Conservation (phyloP, 2,113 vertebrate species). For the Oryzias javanicus region DNA sequence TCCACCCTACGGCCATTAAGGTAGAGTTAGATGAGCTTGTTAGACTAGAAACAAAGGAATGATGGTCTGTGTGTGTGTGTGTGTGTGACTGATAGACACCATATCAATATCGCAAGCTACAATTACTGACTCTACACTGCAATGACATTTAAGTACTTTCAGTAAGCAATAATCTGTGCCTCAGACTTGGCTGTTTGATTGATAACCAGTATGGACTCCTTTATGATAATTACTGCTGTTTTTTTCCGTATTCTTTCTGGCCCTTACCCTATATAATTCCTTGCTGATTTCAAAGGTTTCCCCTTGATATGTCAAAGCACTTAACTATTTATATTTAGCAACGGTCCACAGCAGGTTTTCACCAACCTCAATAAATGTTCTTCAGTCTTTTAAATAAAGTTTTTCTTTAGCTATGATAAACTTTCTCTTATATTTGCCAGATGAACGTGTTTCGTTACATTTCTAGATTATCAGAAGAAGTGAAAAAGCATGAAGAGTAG, state of each 20-base stretch:
- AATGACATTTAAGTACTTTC: conserved; percentile 39
- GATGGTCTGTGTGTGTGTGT: conserved; percentile 2
- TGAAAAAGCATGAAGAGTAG: neutral
- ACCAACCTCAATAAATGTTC: neutral
- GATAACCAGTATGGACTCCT: conserved; percentile 57
- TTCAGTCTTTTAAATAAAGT: neutral
- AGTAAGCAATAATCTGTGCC: conserved; percentile 48
- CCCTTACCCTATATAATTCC: conserved; percentile 17
- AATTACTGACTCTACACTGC: conserved; percentile 59
- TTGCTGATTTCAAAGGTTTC: conserved; percentile 8
- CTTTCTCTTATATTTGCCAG: conserved; percentile 27
- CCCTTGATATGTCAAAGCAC: conserved; percentile 5
- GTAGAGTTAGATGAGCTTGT: conserved; percentile 52
- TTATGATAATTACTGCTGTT: conserved; percentile 52
- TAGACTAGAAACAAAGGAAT: conserved; percentile 43
- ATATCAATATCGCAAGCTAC: conserved; percentile 64
- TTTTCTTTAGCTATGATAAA: conserved; percentile 20
- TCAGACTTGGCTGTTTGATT: conserved; percentile 50
- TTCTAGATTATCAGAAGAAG: conserved; percentile 40
- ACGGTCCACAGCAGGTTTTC: conserved; percentile 2
- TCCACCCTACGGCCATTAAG: conserved; percentile 44
- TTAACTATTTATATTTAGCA: conserved; percentile 17
- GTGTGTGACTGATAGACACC: conserved; percentile 35
- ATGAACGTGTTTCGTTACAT: conserved; percentile 12
- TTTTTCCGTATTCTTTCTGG: conserved; percentile 35